Evolutionary conservation across 2,888 invertebrate species (phyloP).

Genomic region (Luperina nickerlii): DNA sequence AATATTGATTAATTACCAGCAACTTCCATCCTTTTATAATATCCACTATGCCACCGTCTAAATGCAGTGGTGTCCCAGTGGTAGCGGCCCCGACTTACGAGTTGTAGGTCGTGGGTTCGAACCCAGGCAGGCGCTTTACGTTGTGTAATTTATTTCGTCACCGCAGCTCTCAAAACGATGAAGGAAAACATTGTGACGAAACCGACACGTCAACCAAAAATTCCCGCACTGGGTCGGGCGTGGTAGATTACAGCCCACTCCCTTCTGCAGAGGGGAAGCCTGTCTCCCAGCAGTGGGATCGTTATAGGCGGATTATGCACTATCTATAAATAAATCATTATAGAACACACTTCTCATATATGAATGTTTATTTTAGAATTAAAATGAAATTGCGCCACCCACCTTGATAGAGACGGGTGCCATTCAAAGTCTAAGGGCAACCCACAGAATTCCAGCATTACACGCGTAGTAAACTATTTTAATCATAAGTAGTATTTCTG

Average conservation of each 20-base stretch:
- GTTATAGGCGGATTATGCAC: no score
- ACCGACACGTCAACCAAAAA: background rate
- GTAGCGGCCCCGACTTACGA: background rate
- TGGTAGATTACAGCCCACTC: background rate
- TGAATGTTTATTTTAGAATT: background rate
- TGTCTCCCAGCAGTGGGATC: no score
- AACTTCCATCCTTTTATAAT: background rate
- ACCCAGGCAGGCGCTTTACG: background rate
- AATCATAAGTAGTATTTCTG: background rate
- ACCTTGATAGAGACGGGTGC: background rate
- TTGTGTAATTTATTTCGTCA: background rate
- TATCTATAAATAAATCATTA: background rate
- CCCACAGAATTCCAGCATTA: background rate
- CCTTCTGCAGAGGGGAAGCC: background rate
- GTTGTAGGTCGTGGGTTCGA: background rate
- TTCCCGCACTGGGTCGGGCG: background rate
- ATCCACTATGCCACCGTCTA: background rate
- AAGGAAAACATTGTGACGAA: background rate
- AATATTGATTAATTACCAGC: conserved; percentile 26
- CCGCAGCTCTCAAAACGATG: background rate
- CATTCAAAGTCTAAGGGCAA: background rate
- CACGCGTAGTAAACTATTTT: conserved; percentile 20
- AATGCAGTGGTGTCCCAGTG: background rate
- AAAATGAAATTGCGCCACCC: background rate
- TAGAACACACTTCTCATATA: background rate